phyloP scores from a whole-genome alignment of 2,797 vertebrate species.

The Muscicapa striata region DNA sequence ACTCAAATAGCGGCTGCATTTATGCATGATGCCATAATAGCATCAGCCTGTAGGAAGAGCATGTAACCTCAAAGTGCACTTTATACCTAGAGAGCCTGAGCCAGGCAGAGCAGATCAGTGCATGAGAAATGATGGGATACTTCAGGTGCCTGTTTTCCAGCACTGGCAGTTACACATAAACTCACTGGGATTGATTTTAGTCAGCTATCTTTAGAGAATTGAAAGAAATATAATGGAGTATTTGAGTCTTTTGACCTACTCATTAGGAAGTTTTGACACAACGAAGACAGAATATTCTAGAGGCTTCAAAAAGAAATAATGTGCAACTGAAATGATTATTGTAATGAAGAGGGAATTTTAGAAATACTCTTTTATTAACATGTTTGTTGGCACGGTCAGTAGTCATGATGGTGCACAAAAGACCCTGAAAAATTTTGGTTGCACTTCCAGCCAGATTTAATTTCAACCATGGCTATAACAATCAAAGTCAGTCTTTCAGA shows the following conservation, averaged over 20 bases:
- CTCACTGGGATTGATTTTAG: neutral
- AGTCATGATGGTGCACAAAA: neutral
- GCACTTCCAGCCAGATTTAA: neutral
- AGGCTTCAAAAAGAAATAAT: neutral
- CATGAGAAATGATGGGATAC: neutral
- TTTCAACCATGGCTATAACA: neutral
- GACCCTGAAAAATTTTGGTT: neutral
- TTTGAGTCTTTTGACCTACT: neutral
- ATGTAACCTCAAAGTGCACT: accelerated
- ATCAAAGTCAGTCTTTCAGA: slow-evolving; percentile 6
- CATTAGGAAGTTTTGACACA: neutral
- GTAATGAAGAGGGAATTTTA: neutral
- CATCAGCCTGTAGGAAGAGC: neutral
- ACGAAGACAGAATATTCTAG: neutral
- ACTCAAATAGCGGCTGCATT: neutral
- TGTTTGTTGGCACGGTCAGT: neutral
- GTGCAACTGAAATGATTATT: neutral
- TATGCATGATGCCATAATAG: neutral
- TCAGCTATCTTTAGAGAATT: neutral
- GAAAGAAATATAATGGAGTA: neutral
- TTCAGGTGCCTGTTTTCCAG: neutral
- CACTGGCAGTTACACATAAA: neutral
- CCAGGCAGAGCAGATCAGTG: neutral
- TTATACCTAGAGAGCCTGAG: neutral
- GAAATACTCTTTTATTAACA: neutral